phyloP scores from a whole-genome alignment of 2,113 vertebrate genomes.

The Elanoides forficatus region DNA sequence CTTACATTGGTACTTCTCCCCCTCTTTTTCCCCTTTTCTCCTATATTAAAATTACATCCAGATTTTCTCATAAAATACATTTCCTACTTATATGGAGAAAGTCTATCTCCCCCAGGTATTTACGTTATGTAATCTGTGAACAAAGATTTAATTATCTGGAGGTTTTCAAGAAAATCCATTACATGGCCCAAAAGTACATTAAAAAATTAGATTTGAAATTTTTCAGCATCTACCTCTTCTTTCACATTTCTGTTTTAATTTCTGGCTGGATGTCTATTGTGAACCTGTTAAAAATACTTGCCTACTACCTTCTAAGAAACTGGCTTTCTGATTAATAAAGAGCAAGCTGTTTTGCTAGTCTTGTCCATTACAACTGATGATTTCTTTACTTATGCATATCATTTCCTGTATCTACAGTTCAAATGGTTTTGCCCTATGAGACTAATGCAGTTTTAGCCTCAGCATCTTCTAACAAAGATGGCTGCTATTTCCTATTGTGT shows the following conservation, averaged over 20 bases:
- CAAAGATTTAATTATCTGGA: not conserved
- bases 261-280: not conserved
- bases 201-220: not conserved
- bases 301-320: not conserved
- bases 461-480: not conserved
- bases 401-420: not conserved
- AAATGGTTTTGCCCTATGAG: not conserved
- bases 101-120: not conserved
- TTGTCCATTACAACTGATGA: not conserved
- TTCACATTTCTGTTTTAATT: not conserved
- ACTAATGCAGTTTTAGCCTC: not conserved
- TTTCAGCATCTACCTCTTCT: not conserved
- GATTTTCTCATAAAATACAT: not conserved
- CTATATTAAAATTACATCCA: not conserved
- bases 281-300: not conserved
- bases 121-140: not conserved
- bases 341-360: not conserved
- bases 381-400: not conserved
- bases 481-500: not conserved
- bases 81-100: not conserved
- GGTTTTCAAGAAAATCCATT: not conserved
- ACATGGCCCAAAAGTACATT: not conserved
- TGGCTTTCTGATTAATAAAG: not conserved
- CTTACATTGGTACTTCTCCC: not conserved
- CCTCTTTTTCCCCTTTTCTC: not conserved